Evolutionary conservation across 2,888 invertebrate species (phyloP).

Genomic region (Oscheius sp.): DNA sequence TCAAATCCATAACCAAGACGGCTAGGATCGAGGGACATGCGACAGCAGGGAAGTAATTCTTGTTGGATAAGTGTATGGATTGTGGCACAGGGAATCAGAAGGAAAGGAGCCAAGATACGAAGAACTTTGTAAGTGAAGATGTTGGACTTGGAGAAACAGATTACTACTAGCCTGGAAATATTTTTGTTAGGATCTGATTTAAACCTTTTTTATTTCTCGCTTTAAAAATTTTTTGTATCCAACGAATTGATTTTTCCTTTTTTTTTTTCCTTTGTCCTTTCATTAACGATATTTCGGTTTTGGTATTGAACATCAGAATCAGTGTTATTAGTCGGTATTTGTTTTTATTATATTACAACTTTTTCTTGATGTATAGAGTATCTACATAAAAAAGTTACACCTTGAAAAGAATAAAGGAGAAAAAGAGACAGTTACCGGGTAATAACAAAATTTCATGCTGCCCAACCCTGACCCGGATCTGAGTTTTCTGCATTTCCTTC

Average conservation of each 20-base stretch:
- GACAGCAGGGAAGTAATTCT: slow-evolving; percentile 20
- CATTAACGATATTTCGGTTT: too few relatives aligned
- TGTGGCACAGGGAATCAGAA: slow-evolving; percentile 14
- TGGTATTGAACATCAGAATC: too few relatives aligned
- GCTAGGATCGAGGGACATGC: slow-evolving; percentile 15
- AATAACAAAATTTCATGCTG: neutral
- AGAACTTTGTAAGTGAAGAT: slow-evolving; percentile 19
- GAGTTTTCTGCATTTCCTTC: neutral
- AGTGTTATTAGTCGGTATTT: too few relatives aligned
- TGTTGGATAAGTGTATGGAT: slow-evolving; percentile 22
- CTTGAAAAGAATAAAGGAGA: too few relatives aligned
- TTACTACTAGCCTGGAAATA: slow-evolving; percentile 6
- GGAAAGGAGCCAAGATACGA: slow-evolving; percentile 9
- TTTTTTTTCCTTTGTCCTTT: too few relatives aligned
- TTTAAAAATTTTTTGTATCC: too few relatives aligned
- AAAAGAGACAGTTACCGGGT: neutral
- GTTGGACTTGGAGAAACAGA: slow-evolving; percentile 22
- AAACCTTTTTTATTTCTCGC: too few relatives aligned
- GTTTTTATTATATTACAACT: too few relatives aligned
- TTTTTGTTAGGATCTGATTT: neutral
- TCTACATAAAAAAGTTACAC: too few relatives aligned
- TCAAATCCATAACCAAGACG: slow-evolving; percentile 14
- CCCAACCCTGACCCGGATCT: too few relatives aligned
- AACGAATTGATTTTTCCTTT: too few relatives aligned
- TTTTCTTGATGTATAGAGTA: too few relatives aligned